Evolutionary conservation across 2,888 invertebrate genomes (phyloP).

Genomic region (Euplexia lucipara): DNA sequence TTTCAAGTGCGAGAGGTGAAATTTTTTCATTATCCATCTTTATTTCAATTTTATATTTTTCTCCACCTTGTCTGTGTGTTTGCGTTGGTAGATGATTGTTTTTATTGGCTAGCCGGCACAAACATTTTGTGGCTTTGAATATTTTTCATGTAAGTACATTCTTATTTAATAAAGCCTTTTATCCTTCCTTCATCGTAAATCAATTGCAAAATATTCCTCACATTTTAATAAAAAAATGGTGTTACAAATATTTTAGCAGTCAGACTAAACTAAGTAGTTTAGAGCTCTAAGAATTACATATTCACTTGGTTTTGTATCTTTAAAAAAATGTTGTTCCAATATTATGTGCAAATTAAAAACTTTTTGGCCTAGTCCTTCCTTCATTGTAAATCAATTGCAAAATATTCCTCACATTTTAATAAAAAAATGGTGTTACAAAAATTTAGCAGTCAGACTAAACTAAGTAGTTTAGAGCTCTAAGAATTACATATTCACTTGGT

Average conservation of each 20-base stretch:
- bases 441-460: neutral
- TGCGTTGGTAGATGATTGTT: slow-evolving; percentile 39
- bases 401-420: neutral
- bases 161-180: neutral
- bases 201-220: too few species aligned
- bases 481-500: neutral
- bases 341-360: neutral
- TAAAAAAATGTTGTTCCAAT: too few species aligned
- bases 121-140: neutral
- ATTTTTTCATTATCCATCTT: slow-evolving; percentile 76
- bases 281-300: neutral
- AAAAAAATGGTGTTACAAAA: neutral
- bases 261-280: neutral
- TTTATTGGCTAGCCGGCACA: slow-evolving; percentile 26
- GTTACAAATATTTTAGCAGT: neutral
- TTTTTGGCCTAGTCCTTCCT: neutral
- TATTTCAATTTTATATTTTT: slow-evolving; percentile 67
- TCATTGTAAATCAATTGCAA: too few species aligned
- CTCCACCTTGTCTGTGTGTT: slow-evolving; percentile 54
- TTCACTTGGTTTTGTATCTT: neutral
- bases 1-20: slow-evolving; percentile 70
- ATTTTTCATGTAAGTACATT: slow-evolving; percentile 48
- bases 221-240: neutral
- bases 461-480: neutral
- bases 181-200: neutral